Percentiles rank a stretch among this genome's conserved stretches.
These are phyloP conservation scores for Megalurothrips usitatus DNA, from an alignment of 2,888 invertebrate genomes.

Conservation along the genomic window DNA sequence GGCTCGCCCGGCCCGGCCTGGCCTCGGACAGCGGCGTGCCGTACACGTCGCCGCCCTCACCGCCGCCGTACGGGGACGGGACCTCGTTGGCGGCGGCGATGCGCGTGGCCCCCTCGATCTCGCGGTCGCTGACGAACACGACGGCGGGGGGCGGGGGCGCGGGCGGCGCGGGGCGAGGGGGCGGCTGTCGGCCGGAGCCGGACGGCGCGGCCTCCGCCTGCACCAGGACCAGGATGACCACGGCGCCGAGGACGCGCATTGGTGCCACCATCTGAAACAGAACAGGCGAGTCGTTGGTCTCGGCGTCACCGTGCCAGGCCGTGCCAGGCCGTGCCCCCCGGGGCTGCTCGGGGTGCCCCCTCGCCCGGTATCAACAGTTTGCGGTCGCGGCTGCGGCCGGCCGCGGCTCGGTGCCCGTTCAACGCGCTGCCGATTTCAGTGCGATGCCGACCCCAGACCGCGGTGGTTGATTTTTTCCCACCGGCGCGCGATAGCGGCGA, in stretches of 20 bases:
- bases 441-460: too few species aligned
- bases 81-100: background rate
- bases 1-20: background rate
- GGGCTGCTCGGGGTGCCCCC: too few species aligned
- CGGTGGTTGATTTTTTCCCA: too few species aligned
- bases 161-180: conserved; percentile 4
- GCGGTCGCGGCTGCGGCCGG: too few species aligned
- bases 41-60: background rate
- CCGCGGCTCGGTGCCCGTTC: too few species aligned
- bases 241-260: background rate
- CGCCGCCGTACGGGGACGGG: background rate
- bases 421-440: too few species aligned
- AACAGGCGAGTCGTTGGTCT: background rate
- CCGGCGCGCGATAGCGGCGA: too few species aligned
- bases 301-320: too few species aligned
- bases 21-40: background rate
- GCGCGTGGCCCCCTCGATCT: background rate
- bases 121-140: conserved; percentile 2
- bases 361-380: too few species aligned
- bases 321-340: too few species aligned
- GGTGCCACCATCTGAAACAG: background rate
- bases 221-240: background rate
- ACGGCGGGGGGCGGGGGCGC: conserved; percentile 11
- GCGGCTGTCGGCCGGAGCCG: too few species aligned
- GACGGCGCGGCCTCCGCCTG: background rate